Evolutionary conservation across 2,797 vertebrate genomes (phyloP).

Genomic region (Halcyon chelicuti): DNA sequence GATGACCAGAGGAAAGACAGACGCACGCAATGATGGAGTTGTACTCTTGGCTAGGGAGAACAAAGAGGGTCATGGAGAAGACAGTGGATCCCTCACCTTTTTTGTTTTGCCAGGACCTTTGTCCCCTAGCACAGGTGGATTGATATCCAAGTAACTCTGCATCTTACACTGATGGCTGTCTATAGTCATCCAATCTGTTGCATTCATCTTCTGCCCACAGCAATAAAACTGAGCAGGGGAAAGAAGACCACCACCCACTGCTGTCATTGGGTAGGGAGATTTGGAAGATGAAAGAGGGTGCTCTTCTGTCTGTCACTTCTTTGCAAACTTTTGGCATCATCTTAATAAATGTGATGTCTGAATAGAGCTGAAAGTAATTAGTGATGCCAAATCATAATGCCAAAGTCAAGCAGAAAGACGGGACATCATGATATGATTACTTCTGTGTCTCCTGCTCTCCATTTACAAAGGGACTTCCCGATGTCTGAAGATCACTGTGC

Average conservation of each 20-base stretch:
- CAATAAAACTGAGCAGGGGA: neutral
- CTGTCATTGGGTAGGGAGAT: neutral
- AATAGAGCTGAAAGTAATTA: neutral
- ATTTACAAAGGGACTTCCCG: rapidly evolving
- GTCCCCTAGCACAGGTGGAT: rapidly evolving
- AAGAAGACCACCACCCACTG: rapidly evolving
- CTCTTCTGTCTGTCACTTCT: neutral
- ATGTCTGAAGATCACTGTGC: neutral
- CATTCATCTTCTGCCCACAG: neutral
- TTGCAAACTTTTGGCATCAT: neutral
- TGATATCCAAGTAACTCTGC: rapidly evolving
- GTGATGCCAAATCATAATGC: neutral
- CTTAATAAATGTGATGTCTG: neutral
- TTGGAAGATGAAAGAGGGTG: neutral
- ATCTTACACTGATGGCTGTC: neutral
- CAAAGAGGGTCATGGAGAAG: rapidly evolving
- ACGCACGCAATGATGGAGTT: rapidly evolving
- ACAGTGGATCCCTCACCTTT: rapidly evolving
- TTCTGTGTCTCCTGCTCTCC: neutral
- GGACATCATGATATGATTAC: neutral
- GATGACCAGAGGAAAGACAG: neutral
- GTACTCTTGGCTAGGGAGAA: neutral
- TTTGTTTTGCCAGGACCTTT: neutral
- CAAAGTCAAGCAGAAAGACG: neutral
- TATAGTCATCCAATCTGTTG: neutral